Evolutionary conservation across 2,888 invertebrate species (phyloP).

Genomic region (Eretmocerus hayati): DNA sequence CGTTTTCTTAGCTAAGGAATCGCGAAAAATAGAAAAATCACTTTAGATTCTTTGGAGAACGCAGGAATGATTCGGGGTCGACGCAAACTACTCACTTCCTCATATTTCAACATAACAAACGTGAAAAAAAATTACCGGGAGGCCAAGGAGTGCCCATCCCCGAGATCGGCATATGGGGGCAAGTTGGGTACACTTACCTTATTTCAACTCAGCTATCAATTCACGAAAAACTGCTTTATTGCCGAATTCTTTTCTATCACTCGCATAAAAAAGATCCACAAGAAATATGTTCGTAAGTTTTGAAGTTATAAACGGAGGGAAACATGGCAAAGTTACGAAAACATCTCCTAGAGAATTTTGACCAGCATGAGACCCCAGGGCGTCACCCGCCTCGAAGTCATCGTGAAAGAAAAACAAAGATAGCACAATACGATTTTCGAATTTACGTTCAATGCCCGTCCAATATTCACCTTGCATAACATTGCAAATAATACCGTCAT

Average conservation of each 20-base stretch:
- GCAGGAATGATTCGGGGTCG: too few species aligned
- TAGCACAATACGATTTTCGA: slow-evolving; percentile 13
- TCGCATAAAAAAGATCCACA: background rate
- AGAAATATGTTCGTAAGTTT: background rate
- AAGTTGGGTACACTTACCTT: too few species aligned
- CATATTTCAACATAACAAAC: too few species aligned
- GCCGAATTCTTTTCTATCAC: too few species aligned
- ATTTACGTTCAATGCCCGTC: slow-evolving; percentile 5
- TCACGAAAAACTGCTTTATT: background rate
- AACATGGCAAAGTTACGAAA: slow-evolving; percentile 12
- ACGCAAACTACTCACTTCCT: too few species aligned
- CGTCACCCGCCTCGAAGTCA: slow-evolving; percentile 23
- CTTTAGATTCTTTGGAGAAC: too few species aligned
- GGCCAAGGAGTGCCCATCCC: too few species aligned
- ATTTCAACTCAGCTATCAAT: slow-evolving; percentile 2
- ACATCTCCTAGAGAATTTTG: slow-evolving; percentile 19
- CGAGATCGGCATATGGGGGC: too few species aligned
- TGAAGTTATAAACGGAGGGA: background rate
- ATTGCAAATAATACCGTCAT: slow-evolving; percentile 13
- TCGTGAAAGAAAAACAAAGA: slow-evolving; percentile 23
- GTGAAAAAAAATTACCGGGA: too few species aligned
- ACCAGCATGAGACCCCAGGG: slow-evolving; percentile 19
- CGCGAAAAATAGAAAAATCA: too few species aligned
- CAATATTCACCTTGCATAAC: slow-evolving; percentile 16
- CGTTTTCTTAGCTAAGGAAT: too few species aligned